Evolutionary conservation across 2,113 vertebrate genomes (phyloP), one percentile per base, ranked within the genome.

Genomic region (Varanus komodoensis): DNA sequence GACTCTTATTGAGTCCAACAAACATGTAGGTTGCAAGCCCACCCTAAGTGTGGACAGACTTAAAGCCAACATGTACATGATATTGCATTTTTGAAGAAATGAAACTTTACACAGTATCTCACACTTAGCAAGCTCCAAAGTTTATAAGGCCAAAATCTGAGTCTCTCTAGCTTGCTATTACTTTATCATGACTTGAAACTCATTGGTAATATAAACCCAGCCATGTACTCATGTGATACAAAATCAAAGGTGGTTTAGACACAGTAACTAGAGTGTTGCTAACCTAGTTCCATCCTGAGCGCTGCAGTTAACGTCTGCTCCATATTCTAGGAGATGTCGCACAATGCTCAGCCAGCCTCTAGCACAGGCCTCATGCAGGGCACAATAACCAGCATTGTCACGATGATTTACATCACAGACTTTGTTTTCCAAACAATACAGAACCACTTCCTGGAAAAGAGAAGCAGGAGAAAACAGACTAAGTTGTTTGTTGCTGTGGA

Each of bases 231-330:
- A 84, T 25, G 32, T 6, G 19, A n/a, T 61, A 74, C 32, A 69
- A 54, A 90, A 82, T 32, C 44, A 75, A 1, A 74, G 68, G 54
- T 15, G 5, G 23, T 78, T 86, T 71, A 57, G 54, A 61, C 64
- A 77, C 73, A 61, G 48, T 85, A 81, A 81, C 23, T 0, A 38
- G 8, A 91, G 78, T 44, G 89, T 54, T 61, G 86, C 94, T 89
- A 52, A 99, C 99, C 99, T 98, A 95, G 98, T 99, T 93, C 99
- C 99, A 78, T 99, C 99, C 96, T 99, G 99, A 6, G 99, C 98
- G 8, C 98, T 99, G 98, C 98, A 99, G 98, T 99, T 99, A 78
- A 99, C 98, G 21, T 99, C 98, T 0, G 98, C 99, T 14, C 98
- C 98, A 8, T 99, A 98, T 92, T 98, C 98, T 0, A 99, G 97